Conservation (phyloP, 2,113 vertebrate genomes). For the Chionis minor region DNA sequence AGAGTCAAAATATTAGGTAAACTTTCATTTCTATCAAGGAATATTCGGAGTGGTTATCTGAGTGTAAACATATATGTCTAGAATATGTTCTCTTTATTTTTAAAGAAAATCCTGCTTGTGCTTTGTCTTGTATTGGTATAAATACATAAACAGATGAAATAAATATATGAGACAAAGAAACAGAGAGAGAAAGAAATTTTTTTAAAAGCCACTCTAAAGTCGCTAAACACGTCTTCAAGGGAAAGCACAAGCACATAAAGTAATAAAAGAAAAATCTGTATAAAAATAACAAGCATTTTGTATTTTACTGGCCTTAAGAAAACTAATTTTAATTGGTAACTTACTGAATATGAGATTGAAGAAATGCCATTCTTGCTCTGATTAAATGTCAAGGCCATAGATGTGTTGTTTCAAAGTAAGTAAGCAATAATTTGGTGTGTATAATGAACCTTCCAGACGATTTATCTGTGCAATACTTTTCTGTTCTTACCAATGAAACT, state of each 20-base stretch:
- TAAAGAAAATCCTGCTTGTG: background rate
- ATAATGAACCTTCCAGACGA: conserved; percentile 14
- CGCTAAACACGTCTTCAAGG: background rate
- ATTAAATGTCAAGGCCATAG: conserved; percentile 68
- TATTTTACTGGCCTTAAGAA: conserved; percentile 10
- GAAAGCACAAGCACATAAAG: background rate
- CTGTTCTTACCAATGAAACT: background rate
- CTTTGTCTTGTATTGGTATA: background rate
- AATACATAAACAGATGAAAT: background rate
- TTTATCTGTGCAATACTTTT: background rate
- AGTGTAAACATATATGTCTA: background rate
- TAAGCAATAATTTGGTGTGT: conserved; percentile 29
- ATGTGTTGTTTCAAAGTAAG: conserved; percentile 52
- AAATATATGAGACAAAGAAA: background rate
- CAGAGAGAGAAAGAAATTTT: background rate
- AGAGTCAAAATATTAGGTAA: conserved; percentile 34
- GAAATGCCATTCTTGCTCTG: conserved; percentile 53
- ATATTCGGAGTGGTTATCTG: background rate
- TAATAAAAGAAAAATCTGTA: background rate
- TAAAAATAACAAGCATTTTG: conserved; percentile 13
- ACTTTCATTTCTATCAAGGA: conserved; percentile 48
- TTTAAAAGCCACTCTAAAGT: background rate
- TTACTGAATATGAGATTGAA: conserved; percentile 44
- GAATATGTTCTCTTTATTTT: background rate
- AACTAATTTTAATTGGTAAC: conserved; percentile 24